Evolutionary conservation across 2,888 invertebrate species (phyloP).

Genomic region (Pseudococcus longispinus): DNA sequence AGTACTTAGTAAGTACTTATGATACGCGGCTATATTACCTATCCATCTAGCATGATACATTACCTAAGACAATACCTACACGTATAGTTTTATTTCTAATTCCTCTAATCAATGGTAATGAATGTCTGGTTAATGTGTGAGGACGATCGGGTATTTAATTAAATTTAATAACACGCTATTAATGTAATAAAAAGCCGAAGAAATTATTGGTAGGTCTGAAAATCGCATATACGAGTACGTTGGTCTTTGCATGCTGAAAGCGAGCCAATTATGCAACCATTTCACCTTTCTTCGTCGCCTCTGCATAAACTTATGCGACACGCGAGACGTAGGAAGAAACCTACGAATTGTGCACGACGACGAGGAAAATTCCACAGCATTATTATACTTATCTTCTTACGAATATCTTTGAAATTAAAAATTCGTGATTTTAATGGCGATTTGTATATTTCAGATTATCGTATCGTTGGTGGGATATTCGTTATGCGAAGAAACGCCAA

Average conservation of each 20-base stretch:
- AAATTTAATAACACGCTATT: background rate
- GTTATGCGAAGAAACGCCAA: constrained; percentile 1
- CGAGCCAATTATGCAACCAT: constrained; percentile 2
- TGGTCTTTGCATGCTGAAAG: background rate
- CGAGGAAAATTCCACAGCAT: background rate
- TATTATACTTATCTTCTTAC: background rate
- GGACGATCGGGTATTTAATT: background rate
- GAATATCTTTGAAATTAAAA: background rate
- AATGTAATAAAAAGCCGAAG: background rate
- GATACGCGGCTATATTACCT: background rate
- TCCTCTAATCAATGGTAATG: background rate
- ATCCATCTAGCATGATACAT: background rate
- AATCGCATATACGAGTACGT: background rate
- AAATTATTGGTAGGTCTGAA: background rate
- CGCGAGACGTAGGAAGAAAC: background rate
- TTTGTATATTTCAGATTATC: background rate
- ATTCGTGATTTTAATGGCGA: background rate
- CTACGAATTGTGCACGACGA: background rate
- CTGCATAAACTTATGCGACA: background rate
- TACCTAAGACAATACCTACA: constrained; percentile 6
- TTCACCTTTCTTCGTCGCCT: background rate
- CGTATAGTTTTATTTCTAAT: background rate
- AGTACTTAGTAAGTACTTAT: background rate
- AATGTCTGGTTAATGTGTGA: background rate
- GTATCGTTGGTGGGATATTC: background rate